Evolutionary conservation across 92 coral and sea anemone genomes (phyloP).

Genomic region (Hydrozoanthus gracilis): DNA sequence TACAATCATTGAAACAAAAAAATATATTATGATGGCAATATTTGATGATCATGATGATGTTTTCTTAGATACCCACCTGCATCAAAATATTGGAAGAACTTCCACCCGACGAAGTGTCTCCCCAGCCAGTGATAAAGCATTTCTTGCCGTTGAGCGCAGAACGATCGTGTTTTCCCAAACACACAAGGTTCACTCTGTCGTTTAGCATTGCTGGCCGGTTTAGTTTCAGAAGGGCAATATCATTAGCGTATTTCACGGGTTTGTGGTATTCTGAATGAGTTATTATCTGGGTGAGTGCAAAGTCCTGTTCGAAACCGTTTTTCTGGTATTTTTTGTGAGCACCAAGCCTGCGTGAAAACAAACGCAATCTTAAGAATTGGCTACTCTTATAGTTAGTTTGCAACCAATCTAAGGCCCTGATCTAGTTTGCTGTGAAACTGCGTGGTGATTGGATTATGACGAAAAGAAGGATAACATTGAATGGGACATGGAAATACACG

Average conservation of each 20-base stretch:
- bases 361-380: too few species aligned
- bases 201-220: too few species aligned
- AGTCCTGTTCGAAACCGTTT: neutral
- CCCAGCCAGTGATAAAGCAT: slow-evolving; percentile 5
- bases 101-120: slow-evolving; percentile 6
- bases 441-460: too few species aligned
- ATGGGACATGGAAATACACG: too few species aligned
- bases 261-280: neutral
- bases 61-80: neutral
- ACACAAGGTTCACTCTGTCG: too few species aligned
- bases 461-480: too few species aligned
- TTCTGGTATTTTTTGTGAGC: neutral
- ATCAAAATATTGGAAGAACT: neutral
- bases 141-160: neutral
- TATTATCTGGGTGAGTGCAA: neutral
- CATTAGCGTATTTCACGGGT: neutral
- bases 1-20: neutral
- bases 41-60: too few species aligned
- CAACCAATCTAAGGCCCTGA: too few species aligned
- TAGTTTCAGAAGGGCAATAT: too few species aligned
- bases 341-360: neutral
- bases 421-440: too few species aligned
- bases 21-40: neutral
- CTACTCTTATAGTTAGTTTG: too few species aligned
- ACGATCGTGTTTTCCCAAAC: neutral